These are phyloP conservation scores for Enhydra lutris DNA, from an alignment of 2,113 vertebrate species.

Conservation along the genomic window DNA sequence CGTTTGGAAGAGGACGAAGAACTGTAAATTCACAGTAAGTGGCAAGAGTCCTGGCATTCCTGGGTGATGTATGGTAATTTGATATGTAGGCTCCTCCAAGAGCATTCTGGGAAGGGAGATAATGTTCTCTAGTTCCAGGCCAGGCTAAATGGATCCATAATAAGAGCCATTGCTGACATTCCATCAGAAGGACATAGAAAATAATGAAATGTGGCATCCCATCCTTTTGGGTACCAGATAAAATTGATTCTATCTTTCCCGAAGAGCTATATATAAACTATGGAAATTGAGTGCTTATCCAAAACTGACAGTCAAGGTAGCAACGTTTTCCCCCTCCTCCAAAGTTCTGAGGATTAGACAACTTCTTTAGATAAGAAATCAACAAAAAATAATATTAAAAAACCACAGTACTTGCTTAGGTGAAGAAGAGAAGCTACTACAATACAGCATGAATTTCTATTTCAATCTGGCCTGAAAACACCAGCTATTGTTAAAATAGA, in stretches of 20 bases:
- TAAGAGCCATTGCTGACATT: conserved; percentile 31
- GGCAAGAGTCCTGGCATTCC: background rate
- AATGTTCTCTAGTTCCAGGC: conserved; percentile 53
- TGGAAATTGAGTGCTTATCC: conserved; percentile 59
- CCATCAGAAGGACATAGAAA: conserved; percentile 40
- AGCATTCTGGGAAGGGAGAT: conserved; percentile 58
- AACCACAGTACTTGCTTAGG: background rate
- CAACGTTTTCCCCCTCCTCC: conserved; percentile 14
- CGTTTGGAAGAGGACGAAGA: conserved; percentile 43
- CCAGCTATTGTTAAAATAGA: background rate
- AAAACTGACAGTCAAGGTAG: conserved; percentile 39
- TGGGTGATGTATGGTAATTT: conserved; percentile 28
- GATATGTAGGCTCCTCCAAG: conserved; percentile 35
- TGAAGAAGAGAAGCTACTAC: background rate
- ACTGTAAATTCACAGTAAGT: conserved; percentile 48
- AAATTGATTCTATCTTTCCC: conserved; percentile 50
- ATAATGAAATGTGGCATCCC: background rate
- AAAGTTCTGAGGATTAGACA: conserved; percentile 50
- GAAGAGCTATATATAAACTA: conserved; percentile 18
- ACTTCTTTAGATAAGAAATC: background rate
- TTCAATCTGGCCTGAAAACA: background rate
- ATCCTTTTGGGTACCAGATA: conserved; percentile 36
- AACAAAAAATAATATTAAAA: conserved; percentile 7
- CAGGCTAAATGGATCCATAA: conserved; percentile 56
- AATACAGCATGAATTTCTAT: background rate